phyloP scores from a whole-genome alignment of 2,797 vertebrate species.

The Pipistrellus nathusii region DNA sequence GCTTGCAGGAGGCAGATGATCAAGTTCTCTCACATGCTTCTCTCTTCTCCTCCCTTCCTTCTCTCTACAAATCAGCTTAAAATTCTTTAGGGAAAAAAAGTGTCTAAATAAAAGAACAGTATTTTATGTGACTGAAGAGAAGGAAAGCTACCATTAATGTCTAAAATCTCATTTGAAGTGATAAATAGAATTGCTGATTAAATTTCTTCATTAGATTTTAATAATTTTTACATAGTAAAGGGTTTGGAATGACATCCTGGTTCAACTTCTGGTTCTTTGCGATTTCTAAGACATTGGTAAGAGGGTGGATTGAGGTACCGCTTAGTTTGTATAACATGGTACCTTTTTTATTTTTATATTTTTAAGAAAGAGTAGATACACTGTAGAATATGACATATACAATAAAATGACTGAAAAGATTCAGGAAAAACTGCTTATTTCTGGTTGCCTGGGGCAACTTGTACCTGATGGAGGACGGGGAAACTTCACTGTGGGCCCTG shows the following conservation, averaged over 20 bases:
- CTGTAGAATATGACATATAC: background rate
- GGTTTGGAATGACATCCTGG: background rate
- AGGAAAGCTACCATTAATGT: background rate
- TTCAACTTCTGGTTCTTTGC: background rate
- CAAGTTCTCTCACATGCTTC: too few species aligned
- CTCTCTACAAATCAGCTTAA: too few species aligned
- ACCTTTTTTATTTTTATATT: too few species aligned
- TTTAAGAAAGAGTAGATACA: background rate
- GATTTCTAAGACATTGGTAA: background rate
- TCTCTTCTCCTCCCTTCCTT: too few species aligned
- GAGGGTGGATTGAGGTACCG: background rate
- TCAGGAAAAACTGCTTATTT: background rate
- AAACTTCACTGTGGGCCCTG: background rate
- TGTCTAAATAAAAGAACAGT: background rate
- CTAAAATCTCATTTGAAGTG: background rate
- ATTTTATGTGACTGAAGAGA: background rate
- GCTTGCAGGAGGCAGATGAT: too few species aligned
- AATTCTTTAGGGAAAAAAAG: too few species aligned
- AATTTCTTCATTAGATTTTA: constrained; percentile 1
- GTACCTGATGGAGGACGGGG: background rate
- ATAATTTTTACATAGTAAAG: background rate
- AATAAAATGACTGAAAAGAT: background rate
- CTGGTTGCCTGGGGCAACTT: background rate
- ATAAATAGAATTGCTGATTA: background rate
- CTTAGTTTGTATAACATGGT: background rate